A percentile compares a stretch with the other conserved stretches of the same genome.
These are phyloP conservation scores for Gavia stellata DNA, from an alignment of 2,113 vertebrate species.

Conservation along the genomic window DNA sequence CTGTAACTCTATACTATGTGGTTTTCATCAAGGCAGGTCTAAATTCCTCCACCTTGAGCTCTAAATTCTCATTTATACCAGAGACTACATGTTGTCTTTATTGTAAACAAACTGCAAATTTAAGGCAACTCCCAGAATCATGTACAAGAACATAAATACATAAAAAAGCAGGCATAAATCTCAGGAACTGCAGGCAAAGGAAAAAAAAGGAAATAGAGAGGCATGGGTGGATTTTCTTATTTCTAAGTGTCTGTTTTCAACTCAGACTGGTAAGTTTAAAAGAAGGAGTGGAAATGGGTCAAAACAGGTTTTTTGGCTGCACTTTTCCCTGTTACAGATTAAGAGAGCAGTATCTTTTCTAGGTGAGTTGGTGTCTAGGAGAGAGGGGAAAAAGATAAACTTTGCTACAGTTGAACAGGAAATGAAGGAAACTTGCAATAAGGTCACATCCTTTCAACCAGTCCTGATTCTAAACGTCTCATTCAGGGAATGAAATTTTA, in stretches of 20 bases:
- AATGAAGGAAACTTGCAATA: background rate
- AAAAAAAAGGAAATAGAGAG: background rate
- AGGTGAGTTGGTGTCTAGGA: background rate
- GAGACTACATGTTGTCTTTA: background rate
- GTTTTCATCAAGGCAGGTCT: background rate
- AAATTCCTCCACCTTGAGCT: background rate
- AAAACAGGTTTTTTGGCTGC: fast-evolving
- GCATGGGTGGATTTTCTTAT: fast-evolving
- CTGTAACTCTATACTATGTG: fast-evolving
- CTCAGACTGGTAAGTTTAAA: background rate
- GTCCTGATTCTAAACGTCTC: background rate
- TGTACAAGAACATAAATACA: background rate
- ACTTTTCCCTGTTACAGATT: background rate
- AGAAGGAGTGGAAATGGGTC: background rate
- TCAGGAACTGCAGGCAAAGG: background rate
- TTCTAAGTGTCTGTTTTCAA: background rate
- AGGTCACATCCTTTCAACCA: background rate
- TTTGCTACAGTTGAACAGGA: background rate
- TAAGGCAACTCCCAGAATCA: background rate
- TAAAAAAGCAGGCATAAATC: background rate
- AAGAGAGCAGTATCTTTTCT: background rate
- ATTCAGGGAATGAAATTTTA: background rate
- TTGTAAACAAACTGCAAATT: background rate
- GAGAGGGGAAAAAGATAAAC: background rate
- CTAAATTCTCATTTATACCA: background rate